Conservation (phyloP, 2,888 invertebrate species). For the Ceriagrion tenellum region DNA sequence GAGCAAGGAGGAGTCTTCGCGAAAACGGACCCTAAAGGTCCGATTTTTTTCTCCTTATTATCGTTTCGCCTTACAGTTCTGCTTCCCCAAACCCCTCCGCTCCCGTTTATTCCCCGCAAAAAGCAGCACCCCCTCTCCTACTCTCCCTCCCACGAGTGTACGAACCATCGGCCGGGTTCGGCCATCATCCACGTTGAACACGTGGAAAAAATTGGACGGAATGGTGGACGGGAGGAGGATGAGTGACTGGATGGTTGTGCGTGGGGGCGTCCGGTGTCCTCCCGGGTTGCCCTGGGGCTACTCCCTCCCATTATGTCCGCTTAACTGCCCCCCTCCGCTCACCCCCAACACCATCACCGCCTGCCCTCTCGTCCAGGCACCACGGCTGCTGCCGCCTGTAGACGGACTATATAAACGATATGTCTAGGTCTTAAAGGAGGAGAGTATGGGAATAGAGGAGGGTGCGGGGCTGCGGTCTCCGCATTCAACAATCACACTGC, state of each 20-base stretch:
- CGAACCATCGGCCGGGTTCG: conserved; percentile 42
- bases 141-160: background rate
- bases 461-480: background rate
- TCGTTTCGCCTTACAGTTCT: conserved; percentile 41
- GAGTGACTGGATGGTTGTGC: background rate
- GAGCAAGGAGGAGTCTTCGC: conserved; percentile 43
- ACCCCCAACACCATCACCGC: background rate
- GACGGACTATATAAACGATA: conserved; percentile 47
- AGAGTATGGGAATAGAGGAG: background rate
- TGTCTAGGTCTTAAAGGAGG: background rate
- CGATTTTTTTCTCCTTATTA: conserved; percentile 51
- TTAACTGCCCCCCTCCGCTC: conserved; percentile 60
- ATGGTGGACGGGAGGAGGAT: background rate
- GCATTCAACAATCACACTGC: background rate
- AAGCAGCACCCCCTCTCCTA: background rate
- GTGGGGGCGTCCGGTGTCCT: conserved; percentile 38
- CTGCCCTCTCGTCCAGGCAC: background rate
- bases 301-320: conserved; percentile 43
- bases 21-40: conserved; percentile 54
- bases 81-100: background rate
- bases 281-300: background rate
- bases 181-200: conserved; percentile 20
- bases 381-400: conserved; percentile 8
- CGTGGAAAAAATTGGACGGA: conserved; percentile 34
- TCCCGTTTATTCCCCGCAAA: background rate